These are phyloP conservation scores for Eptatretus burgeri DNA, from an alignment of 2,113 vertebrate species.

Conservation along the genomic window DNA sequence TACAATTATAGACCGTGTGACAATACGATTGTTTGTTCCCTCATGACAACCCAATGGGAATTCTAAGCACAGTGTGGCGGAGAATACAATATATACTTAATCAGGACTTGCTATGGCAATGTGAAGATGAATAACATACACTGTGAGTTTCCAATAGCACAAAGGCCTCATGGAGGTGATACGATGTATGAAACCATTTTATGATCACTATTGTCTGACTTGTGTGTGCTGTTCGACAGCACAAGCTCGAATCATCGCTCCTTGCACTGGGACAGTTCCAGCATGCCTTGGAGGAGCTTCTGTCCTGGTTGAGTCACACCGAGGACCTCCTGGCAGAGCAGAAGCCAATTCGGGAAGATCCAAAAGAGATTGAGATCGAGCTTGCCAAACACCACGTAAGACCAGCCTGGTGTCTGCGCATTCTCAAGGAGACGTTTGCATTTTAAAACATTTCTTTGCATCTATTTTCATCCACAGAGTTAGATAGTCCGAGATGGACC, in stretches of 20 bases:
- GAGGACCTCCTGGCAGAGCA: conserved; percentile 4
- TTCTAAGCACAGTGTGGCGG: too few species aligned
- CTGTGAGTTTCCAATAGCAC: too few species aligned
- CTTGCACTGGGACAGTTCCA: conserved; percentile 6
- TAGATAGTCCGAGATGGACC: too few species aligned
- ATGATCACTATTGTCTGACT: too few species aligned
- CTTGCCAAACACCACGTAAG: conserved; percentile 5
- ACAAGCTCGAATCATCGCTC: conserved; percentile 4
- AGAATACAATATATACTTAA: too few species aligned
- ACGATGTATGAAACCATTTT: too few species aligned
- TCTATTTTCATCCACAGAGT: background rate
- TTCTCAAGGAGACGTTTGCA: background rate
- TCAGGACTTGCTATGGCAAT: too few species aligned
- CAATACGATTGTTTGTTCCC: too few species aligned
- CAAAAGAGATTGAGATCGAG: conserved; percentile 3
- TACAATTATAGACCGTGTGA: too few species aligned
- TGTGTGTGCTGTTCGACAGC: background rate
- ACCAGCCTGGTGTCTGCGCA: background rate
- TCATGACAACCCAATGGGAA: too few species aligned
- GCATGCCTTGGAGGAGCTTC: background rate
- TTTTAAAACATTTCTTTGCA: background rate
- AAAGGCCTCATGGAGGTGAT: too few species aligned
- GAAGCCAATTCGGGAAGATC: background rate
- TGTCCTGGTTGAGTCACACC: conserved; percentile 3
- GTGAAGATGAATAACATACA: too few species aligned